phyloP scores from a whole-genome alignment of 2,113 vertebrate species.

The Amia ocellicauda region DNA sequence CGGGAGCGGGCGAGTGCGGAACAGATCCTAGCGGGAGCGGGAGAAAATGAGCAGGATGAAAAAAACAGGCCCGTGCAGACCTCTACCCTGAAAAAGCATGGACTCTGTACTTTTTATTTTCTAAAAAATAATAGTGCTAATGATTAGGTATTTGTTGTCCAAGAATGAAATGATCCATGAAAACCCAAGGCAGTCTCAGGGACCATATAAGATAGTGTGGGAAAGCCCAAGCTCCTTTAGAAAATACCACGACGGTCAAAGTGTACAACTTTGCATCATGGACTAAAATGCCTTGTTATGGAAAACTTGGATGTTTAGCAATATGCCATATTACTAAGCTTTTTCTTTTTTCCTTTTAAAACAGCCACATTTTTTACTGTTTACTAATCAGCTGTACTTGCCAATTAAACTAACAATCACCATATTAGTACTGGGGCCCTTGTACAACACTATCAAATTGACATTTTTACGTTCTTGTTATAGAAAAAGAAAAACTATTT shows the following conservation, averaged over 20 bases:
- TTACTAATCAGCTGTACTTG: constrained; percentile 48
- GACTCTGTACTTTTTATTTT: constrained; percentile 32
- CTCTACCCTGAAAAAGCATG: constrained; percentile 25
- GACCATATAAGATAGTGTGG: constrained; percentile 7
- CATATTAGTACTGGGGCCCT: constrained; percentile 59
- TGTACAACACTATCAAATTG: constrained; percentile 43
- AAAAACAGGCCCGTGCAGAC: too few relatives aligned
- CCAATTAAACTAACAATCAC: constrained; percentile 61
- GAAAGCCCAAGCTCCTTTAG: constrained; percentile 1
- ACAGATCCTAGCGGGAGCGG: too few relatives aligned
- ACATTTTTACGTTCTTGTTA: constrained; percentile 39
- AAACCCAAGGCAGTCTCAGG: constrained; percentile 1
- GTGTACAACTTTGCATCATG: constrained; percentile 20
- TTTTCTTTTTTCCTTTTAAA: constrained; percentile 18
- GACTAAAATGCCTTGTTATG: constrained; percentile 4
- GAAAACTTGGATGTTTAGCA: constrained; percentile 30
- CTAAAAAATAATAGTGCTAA: neutral
- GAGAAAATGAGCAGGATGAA: too few relatives aligned
- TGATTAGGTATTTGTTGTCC: constrained; percentile 8
- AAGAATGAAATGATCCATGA: neutral
- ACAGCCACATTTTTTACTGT: constrained; percentile 51
- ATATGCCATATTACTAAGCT: constrained; percentile 24
- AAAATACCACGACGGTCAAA: constrained; percentile 17
- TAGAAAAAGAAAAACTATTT: constrained; percentile 41
- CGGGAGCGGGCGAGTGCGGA: too few relatives aligned